A percentile compares a stretch with the other conserved stretches of the same genome.
Evolutionary conservation across 2,888 invertebrate genomes (phyloP).

Genomic region (Eubasilissa splendida): DNA sequence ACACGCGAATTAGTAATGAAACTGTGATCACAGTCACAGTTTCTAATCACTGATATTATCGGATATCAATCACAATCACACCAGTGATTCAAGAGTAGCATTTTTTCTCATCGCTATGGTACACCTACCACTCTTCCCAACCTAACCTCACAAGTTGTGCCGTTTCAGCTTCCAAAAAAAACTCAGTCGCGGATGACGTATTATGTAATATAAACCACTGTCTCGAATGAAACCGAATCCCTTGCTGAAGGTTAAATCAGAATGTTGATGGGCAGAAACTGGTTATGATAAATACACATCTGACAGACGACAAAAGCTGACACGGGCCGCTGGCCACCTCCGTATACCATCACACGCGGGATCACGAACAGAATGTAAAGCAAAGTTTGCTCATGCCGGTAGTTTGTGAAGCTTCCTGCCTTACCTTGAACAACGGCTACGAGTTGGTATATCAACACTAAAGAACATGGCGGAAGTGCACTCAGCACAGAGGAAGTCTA

Average conservation of each 20-base stretch:
- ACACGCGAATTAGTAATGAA: too few species aligned
- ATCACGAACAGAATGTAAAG: neutral
- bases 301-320: neutral
- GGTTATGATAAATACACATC: neutral
- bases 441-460: too few species aligned
- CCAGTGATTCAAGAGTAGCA: too few species aligned
- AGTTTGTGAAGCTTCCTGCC: too few species aligned
- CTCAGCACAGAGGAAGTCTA: too few species aligned
- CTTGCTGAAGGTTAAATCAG: neutral
- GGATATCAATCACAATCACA: too few species aligned
- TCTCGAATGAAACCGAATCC: slow-evolving; percentile 12
- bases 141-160: too few species aligned
- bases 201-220: neutral
- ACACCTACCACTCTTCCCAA: neutral
- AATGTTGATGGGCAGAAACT: slow-evolving; percentile 9
- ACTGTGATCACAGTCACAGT: too few species aligned
- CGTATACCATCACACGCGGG: neutral
- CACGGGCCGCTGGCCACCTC: neutral
- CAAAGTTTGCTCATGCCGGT: neutral
- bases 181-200: neutral
- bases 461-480: too few species aligned
- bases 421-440: too few species aligned
- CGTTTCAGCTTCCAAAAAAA: neutral
- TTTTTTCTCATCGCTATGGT: neutral
- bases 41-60: too few species aligned